Evolutionary conservation across 2,113 vertebrate genomes (phyloP).

Genomic region (Sturnus vulgaris): DNA sequence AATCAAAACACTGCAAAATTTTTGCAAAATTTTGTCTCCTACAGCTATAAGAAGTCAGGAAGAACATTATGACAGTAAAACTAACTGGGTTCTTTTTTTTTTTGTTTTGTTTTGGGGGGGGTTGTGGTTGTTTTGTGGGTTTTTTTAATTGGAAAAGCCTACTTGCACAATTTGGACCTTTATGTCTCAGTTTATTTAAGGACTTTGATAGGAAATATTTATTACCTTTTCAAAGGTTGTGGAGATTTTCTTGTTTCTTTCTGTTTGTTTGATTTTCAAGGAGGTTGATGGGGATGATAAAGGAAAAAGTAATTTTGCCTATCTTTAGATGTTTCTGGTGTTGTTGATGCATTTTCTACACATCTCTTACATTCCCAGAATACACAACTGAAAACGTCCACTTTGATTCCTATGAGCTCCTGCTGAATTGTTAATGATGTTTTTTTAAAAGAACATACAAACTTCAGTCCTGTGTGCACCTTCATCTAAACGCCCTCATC

Average conservation of each 20-base stretch:
- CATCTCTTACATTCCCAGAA: not conserved
- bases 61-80: not conserved
- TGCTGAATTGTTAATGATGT: not conserved
- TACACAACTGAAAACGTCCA: not conserved
- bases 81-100: not conserved
- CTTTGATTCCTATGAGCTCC: not conserved
- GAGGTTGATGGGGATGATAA: accelerated
- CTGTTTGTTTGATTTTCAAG: not conserved
- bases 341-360: not conserved
- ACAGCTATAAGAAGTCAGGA: not conserved
- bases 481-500: not conserved
- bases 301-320: not conserved
- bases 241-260: not conserved
- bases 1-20: not conserved
- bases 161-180: not conserved
- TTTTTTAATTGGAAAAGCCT: not conserved
- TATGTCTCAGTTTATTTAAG: not conserved
- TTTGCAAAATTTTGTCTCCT: not conserved
- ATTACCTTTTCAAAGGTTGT: not conserved
- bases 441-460: not conserved
- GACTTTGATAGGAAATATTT: not conserved
- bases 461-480: not conserved
- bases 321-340: accelerated
- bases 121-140: too few species aligned
- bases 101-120: too few species aligned